phyloP scores from a whole-genome alignment of 1,140 invertebrate species.

The Elymnias hypermnestra region DNA sequence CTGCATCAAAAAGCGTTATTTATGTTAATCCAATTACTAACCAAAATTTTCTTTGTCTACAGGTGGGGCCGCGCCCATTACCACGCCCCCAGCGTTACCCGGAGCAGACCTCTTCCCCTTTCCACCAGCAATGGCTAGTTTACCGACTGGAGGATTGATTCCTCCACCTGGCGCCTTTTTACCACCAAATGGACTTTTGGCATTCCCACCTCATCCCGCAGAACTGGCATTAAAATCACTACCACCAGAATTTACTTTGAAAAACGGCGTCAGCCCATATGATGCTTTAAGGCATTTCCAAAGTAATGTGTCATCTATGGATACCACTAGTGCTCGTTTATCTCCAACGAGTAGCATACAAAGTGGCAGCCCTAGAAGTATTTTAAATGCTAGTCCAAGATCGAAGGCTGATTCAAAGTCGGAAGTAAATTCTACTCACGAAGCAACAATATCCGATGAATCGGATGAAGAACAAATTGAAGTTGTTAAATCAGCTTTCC shows the following conservation, averaged over 20 bases:
- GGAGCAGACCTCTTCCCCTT: constrained; percentile 69
- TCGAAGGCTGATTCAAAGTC: constrained; percentile 75
- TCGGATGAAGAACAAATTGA: constrained; percentile 83
- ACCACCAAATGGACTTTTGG: constrained; percentile 61
- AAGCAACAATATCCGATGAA: constrained; percentile 79
- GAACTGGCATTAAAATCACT: constrained; percentile 62
- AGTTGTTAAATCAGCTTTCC: constrained; percentile 86
- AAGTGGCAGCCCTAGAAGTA: constrained; percentile 70
- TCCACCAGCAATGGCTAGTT: constrained; percentile 65
- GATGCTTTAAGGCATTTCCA: constrained; percentile 66
- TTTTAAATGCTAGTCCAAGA: constrained; percentile 67
- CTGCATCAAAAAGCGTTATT: constrained; percentile 32
- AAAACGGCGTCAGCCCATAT: constrained; percentile 59
- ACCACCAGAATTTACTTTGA: constrained; percentile 55
- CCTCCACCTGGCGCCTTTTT: constrained; percentile 72
- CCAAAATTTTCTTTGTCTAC: constrained; percentile 41
- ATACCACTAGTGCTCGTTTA: constrained; percentile 66
- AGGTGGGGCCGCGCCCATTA: constrained; percentile 68
- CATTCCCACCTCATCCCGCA: constrained; percentile 66
- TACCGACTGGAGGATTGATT: constrained; percentile 70
- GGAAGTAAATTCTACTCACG: constrained; percentile 79
- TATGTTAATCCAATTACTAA: constrained; percentile 31
- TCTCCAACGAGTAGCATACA: constrained; percentile 77
- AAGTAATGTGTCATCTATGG: constrained; percentile 66
- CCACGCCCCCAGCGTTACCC: constrained; percentile 69